Percentiles rank a stretch among this genome's conserved stretches.
These are phyloP conservation scores for Gymnocheta viridis DNA, from an alignment of 2,888 invertebrate species.

Conservation along the genomic window DNA sequence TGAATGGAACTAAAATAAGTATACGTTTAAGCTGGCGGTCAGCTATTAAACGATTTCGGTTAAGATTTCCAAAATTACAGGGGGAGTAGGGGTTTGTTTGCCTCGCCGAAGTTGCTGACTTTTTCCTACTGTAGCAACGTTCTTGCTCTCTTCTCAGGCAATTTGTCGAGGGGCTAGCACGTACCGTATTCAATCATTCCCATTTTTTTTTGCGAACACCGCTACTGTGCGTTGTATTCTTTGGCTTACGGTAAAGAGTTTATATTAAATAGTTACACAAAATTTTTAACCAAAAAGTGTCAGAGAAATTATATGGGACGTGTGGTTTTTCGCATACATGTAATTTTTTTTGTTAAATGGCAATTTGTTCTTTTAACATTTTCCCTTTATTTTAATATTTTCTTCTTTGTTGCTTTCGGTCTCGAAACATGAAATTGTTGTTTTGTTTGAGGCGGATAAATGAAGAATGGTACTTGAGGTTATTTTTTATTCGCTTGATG, in stretches of 20 bases:
- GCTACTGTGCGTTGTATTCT: not conserved
- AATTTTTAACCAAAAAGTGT: not conserved
- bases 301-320: constrained; percentile 8
- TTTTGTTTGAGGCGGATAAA: not conserved
- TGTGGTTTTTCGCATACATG: constrained; percentile 25
- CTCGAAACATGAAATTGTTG: not conserved
- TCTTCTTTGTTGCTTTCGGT: not conserved
- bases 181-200: too few species aligned
- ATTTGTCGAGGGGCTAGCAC: too few species aligned
- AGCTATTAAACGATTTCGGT: too few species aligned
- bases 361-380: constrained; percentile 1
- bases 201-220: not conserved
- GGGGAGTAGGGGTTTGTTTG: too few species aligned
- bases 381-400: not conserved
- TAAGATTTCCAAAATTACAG: too few species aligned
- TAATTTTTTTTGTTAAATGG: not conserved
- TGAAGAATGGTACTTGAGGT: not conserved
- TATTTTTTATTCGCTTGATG: not conserved
- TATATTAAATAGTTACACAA: too few species aligned
- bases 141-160: too few species aligned
- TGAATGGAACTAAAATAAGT: too few species aligned
- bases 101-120: too few species aligned
- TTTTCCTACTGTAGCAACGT: too few species aligned
- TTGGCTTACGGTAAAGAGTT: too few species aligned
- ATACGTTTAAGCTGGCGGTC: too few species aligned